phyloP scores from a whole-genome alignment of 2,797 vertebrate genomes.

The Stomatorhinus walkeri region DNA sequence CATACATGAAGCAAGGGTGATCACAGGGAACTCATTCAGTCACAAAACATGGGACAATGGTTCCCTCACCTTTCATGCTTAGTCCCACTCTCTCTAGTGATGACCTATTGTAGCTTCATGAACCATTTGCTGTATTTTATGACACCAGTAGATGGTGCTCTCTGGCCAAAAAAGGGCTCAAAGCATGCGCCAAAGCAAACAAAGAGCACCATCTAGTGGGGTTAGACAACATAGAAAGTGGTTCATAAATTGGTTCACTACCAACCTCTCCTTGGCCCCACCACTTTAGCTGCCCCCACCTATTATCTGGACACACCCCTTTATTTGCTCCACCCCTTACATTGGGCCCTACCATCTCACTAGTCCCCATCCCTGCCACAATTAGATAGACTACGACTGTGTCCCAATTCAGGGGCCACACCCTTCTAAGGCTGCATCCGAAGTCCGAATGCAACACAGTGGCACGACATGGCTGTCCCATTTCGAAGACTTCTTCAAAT shows the following conservation, averaged over 20 bases:
- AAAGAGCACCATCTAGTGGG: not conserved
- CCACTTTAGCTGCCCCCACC: not conserved
- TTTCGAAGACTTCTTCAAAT: not conserved
- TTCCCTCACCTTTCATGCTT: not conserved
- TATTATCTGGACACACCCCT: not conserved
- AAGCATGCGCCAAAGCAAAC: not conserved
- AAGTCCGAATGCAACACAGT: not conserved
- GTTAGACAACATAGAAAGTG: not conserved
- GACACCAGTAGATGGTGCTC: not conserved
- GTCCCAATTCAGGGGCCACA: not conserved
- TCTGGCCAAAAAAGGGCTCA: not conserved
- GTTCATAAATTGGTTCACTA: not conserved
- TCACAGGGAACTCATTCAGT: not conserved
- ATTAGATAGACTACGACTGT: not conserved
- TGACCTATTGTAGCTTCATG: not conserved
- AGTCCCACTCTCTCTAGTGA: not conserved
- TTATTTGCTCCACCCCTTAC: not conserved
- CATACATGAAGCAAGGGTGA: not conserved
- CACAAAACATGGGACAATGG: not conserved
- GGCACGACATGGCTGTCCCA: not conserved
- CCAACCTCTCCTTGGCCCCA: not conserved
- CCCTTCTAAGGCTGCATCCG: not conserved
- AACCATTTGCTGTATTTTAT: not conserved
- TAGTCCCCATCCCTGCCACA: not conserved
- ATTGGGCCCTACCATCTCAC: not conserved